A percentile compares a stretch with the other conserved stretches of the same genome.
Conservation (phyloP, 2,888 invertebrate genomes). For the Mythimna albipuncta region DNA sequence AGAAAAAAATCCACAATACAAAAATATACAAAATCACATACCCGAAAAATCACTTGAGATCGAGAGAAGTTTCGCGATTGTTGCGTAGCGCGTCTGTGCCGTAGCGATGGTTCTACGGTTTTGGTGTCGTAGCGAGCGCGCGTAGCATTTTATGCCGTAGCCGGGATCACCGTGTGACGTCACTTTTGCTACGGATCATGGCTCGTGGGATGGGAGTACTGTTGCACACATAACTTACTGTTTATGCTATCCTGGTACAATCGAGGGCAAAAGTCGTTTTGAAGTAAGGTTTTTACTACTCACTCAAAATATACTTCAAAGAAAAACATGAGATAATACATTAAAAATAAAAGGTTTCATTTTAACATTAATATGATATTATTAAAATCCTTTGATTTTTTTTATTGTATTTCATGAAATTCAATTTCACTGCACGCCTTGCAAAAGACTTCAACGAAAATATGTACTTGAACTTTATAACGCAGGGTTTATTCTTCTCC, state of each 20-base stretch:
- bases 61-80: constrained; percentile 69
- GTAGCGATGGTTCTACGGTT: constrained; percentile 80
- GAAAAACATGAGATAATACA: background rate
- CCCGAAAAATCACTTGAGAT: constrained; percentile 57
- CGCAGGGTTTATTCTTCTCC: background rate
- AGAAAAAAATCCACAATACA: constrained; percentile 9
- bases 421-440: background rate
- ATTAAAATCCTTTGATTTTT: background rate
- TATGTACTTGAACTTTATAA: background rate
- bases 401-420: background rate
- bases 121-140: constrained; percentile 77
- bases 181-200: constrained; percentile 78
- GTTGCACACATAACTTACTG: constrained; percentile 68
- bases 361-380: background rate
- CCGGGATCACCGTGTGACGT: constrained; percentile 78
- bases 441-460: constrained; percentile 43
- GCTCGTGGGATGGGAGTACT: constrained; percentile 79
- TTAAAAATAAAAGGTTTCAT: background rate
- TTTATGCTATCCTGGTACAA: constrained; percentile 43
- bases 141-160: constrained; percentile 80
- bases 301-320: background rate
- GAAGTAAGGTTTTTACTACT: background rate
- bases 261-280: constrained; percentile 38
- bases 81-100: constrained; percentile 85
- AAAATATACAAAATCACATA: constrained; percentile 52